Evolutionary conservation across 2,888 invertebrate species (phyloP), one percentile per base, ranked within the genome.

Genomic region (Drosophila emarginata): DNA sequence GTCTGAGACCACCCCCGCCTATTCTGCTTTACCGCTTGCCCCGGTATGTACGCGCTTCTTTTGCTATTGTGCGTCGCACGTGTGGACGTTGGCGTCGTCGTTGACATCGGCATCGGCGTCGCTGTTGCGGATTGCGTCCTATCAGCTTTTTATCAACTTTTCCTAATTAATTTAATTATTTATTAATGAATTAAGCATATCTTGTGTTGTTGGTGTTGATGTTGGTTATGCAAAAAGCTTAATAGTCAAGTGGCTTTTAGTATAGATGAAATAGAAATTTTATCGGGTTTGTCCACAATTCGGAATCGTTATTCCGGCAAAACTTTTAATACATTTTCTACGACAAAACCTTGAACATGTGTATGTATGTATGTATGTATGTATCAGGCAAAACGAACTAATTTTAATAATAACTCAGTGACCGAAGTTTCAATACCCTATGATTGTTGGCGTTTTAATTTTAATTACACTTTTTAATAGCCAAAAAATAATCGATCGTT

Each of bases 41-140:
- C 1, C 15, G 21, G 28, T 52, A 9, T 14, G 28, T 52, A 9
- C 18, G 60, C 39, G 28, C 32, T n/a, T 9, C 4, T 11, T 54
- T 21, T 12, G 67, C 61, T 51, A 37, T 18, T 63, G 50, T 65
- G 76, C 40, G 57, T 40, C 80, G 80, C 80, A 80, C 80, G 80
- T 80, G 80, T 79, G 45, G 45, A 45, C 76, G 84, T 50, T 64
- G 64, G 28, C 60, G 45, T 39, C 62, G 58, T 63, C 61, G 61
- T 12, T 15, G 45, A 45, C 76, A 81, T 50, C 62, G 64, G 28
- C 60, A 39, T 39, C 62, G 58, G 61, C 61, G 18, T 53, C 50
- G 28, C 56, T 76, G 36, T 21, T 64, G 54, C 51, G 18, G 45
- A 45, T 7, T 45, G 18, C 45, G 18, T 11, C 45, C 18, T 45